These are phyloP conservation scores for Aix galericulata DNA, from an alignment of 2,113 vertebrate genomes.

Conservation along the genomic window DNA sequence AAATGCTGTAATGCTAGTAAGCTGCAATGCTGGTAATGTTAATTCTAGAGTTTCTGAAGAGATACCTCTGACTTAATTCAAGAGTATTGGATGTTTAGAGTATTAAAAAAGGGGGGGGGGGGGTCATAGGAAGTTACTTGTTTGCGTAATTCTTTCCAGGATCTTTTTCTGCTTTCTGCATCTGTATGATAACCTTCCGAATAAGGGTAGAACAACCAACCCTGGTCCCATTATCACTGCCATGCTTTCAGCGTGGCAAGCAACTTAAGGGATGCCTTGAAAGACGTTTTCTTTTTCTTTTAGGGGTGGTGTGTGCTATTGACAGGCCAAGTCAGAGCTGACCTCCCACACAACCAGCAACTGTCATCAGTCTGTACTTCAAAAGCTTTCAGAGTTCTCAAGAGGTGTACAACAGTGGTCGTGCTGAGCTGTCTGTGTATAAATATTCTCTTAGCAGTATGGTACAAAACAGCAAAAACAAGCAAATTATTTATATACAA, in stretches of 20 bases:
- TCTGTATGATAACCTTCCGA: background rate
- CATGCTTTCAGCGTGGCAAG: background rate
- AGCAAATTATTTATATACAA: background rate
- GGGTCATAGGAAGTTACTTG: background rate
- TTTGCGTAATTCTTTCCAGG: background rate
- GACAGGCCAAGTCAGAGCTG: background rate
- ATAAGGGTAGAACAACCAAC: background rate
- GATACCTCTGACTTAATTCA: background rate
- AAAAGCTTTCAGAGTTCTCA: background rate
- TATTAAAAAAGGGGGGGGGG: background rate
- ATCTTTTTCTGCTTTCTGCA: background rate
- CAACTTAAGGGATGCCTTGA: too few species aligned
- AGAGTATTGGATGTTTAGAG: background rate
- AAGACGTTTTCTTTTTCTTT: background rate
- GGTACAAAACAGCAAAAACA: background rate
- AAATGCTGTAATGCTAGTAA: background rate
- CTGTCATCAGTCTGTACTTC: background rate
- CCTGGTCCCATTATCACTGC: background rate
- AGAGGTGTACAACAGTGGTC: background rate
- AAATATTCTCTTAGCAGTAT: background rate
- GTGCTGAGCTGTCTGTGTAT: fast-evolving
- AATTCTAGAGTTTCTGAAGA: background rate
- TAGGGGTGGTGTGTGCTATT: background rate
- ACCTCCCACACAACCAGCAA: background rate
- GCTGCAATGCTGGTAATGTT: background rate